Evolutionary conservation across 2,888 invertebrate species (phyloP).

Genomic region (Drosophila tanythrix): DNA sequence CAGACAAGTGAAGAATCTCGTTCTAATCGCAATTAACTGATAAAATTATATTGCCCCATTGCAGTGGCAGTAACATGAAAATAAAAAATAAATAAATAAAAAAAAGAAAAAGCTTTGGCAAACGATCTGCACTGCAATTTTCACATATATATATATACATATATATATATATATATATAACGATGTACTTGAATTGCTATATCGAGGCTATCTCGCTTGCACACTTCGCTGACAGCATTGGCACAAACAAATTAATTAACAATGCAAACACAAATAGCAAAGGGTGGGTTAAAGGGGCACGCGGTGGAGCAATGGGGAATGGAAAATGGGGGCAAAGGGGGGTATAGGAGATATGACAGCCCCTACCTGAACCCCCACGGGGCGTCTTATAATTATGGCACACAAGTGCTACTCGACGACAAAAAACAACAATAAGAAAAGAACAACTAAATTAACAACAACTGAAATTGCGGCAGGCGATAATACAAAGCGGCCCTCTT

Average conservation of each 20-base stretch:
- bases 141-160: conserved; percentile 3
- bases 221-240: conserved; percentile 30
- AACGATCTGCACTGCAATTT: conserved; percentile 42
- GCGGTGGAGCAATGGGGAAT: not conserved
- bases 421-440: not conserved
- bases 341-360: not conserved
- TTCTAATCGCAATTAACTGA: not conserved
- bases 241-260: conserved; percentile 77
- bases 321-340: not conserved
- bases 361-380: conserved; percentile 38
- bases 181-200: conserved; percentile 22
- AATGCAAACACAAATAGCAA: conserved; percentile 57
- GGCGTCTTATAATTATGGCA: conserved; percentile 71
- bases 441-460: conserved; percentile 29
- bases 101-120: conserved; percentile 34
- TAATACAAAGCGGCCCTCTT: conserved; percentile 42
- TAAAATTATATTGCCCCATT: conserved; percentile 35
- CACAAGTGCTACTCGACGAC: conserved; percentile 63
- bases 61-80: conserved; percentile 18
- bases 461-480: conserved; percentile 61
- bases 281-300: not conserved
- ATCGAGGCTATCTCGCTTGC: conserved; percentile 39
- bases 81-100: not conserved
- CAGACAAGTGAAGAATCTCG: not conserved
- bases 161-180: not conserved